Evolutionary conservation across 2,113 vertebrate species (phyloP).

Genomic region (Polyodon spathula): DNA sequence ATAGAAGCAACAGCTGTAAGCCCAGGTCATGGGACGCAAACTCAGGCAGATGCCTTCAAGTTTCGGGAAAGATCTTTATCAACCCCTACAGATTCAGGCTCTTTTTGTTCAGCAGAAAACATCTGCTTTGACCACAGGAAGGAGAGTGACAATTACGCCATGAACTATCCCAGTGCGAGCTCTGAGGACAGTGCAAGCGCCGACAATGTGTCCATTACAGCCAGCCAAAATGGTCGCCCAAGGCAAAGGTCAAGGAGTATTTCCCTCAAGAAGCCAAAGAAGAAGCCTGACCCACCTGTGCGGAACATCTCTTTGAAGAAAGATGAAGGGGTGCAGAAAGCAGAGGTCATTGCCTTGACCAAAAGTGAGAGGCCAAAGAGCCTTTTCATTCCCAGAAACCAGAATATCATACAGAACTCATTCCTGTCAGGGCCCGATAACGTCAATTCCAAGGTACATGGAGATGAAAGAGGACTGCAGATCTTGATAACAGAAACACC

Average conservation of each 20-base stretch:
- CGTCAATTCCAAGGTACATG: slow-evolving; percentile 35
- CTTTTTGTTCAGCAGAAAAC: slow-evolving; percentile 64
- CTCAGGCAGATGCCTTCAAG: slow-evolving; percentile 54
- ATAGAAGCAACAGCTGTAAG: slow-evolving; percentile 42
- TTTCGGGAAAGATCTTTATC: slow-evolving; percentile 89
- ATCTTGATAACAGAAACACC: slow-evolving; percentile 39
- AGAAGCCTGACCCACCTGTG: slow-evolving; percentile 83
- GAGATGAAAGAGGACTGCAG: slow-evolving; percentile 25
- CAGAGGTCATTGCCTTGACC: slow-evolving; percentile 31
- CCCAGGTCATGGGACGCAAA: slow-evolving; percentile 32
- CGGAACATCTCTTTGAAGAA: slow-evolving; percentile 91
- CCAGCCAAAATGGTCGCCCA: slow-evolving; percentile 61
- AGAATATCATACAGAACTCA: slow-evolving; percentile 40
- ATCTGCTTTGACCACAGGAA: slow-evolving; percentile 40
- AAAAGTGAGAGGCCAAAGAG: slow-evolving; percentile 81
- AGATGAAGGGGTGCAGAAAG: slow-evolving; percentile 41
- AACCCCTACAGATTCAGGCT: slow-evolving; percentile 81
- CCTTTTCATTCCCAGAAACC: slow-evolving; percentile 72
- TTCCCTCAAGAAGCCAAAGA: slow-evolving; percentile 90
- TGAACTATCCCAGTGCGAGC: slow-evolving; percentile 78
- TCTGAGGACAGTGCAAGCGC: slow-evolving; percentile 84
- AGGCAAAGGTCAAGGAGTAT: slow-evolving; percentile 82
- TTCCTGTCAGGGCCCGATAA: slow-evolving; percentile 57
- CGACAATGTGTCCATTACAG: slow-evolving; percentile 70
- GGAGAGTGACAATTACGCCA: slow-evolving; percentile 63